A percentile compares a stretch with the other conserved stretches of the same genome.
Conservation (phyloP, 2,888 invertebrate genomes). For the Eumacrocentrus americanus region DNA sequence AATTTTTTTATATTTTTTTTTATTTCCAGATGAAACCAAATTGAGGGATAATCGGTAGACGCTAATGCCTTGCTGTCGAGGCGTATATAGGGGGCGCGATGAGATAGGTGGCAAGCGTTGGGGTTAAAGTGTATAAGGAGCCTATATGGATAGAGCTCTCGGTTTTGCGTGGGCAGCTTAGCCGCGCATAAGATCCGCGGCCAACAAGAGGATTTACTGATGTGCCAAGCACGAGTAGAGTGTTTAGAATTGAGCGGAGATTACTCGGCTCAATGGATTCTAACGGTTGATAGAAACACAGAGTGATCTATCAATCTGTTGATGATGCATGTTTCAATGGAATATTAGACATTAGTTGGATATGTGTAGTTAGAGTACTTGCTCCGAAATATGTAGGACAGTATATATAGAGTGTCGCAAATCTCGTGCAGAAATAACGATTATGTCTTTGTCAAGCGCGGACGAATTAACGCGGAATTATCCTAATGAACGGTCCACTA, state of each 20-base stretch:
- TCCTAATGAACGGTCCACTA: conserved; percentile 10
- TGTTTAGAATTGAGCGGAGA: conserved; percentile 5
- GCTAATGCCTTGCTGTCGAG: conserved; percentile 33
- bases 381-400: neutral
- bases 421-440: no score
- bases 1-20: neutral
- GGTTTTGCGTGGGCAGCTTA: neutral
- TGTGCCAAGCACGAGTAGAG: neutral
- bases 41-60: conserved; percentile 42
- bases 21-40: conserved; percentile 35
- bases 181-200: neutral
- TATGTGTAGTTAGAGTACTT: neutral
- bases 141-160: neutral
- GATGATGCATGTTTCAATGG: neutral
- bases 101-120: conserved; percentile 37
- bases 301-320: conserved; percentile 3
- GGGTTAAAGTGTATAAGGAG: conserved; percentile 30
- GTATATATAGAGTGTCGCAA: no score
- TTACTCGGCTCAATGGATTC: conserved; percentile 7
- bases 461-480: conserved; percentile 16
- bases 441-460: conserved; percentile 16
- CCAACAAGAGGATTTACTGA: conserved; percentile 3
- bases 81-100: conserved; percentile 4
- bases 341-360: neutral
- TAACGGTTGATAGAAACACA: conserved; percentile 8